phyloP scores from a whole-genome alignment of 2,113 vertebrate genomes.

The Probosciger aterrimus region DNA sequence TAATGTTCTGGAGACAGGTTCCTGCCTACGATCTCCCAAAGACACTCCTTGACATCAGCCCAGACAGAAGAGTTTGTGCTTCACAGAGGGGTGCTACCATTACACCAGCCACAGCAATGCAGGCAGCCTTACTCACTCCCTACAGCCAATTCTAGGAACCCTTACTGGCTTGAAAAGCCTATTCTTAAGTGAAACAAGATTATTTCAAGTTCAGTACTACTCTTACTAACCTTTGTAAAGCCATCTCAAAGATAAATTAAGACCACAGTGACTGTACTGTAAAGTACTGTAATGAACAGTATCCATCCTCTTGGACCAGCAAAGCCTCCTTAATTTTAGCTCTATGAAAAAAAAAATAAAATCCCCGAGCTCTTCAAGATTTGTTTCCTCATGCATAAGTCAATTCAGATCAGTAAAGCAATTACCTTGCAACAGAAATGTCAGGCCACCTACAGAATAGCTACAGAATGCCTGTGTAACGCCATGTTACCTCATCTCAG shows the following conservation, averaged over 20 bases:
- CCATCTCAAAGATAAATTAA: not conserved
- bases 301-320: not conserved
- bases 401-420: not conserved
- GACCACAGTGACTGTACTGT: not conserved
- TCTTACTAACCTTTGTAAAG: not conserved
- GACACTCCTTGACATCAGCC: not conserved
- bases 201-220: not conserved
- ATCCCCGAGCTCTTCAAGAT: not conserved
- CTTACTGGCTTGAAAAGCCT: not conserved
- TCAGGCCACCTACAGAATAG: not conserved
- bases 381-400: not conserved
- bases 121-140: not conserved
- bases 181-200: not conserved
- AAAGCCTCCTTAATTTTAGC: not conserved
- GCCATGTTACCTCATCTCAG: not conserved
- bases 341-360: not conserved
- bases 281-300: not conserved
- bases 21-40: not conserved
- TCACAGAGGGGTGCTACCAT: not conserved
- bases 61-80: not conserved
- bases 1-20: not conserved
- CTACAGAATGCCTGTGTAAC: not conserved
- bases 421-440: not conserved
- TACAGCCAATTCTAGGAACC: not conserved
- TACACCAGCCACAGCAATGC: not conserved